Conservation (phyloP, 2,888 invertebrate species). For the Athalia circularis region DNA sequence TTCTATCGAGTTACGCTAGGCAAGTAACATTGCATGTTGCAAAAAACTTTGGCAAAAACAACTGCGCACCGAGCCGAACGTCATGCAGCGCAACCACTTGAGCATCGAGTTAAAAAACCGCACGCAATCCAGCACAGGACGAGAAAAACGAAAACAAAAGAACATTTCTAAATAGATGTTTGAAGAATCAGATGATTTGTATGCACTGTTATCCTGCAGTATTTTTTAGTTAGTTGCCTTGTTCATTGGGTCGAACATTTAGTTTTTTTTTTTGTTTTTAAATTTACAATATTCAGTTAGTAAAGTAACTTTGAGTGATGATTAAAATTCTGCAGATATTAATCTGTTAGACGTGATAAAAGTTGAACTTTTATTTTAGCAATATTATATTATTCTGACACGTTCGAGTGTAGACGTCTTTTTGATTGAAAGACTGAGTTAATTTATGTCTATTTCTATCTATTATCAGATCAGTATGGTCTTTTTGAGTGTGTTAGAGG, state of each 20-base stretch:
- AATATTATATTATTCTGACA: background rate
- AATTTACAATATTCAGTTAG: background rate
- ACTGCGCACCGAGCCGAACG: no score
- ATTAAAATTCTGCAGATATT: background rate
- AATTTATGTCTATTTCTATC: constrained; percentile 11
- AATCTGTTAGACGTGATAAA: background rate
- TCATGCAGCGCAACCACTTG: no score
- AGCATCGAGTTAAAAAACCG: no score
- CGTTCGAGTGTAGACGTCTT: background rate
- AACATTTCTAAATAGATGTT: background rate
- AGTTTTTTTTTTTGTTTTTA: background rate
- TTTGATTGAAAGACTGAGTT: background rate
- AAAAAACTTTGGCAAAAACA: no score
- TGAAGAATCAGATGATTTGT: background rate
- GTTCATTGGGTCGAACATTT: constrained; percentile 37
- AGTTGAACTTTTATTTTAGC: background rate
- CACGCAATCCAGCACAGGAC: no score
- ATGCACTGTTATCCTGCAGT: constrained; percentile 27
- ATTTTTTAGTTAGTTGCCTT: background rate
- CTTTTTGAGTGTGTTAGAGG: background rate
- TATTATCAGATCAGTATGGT: background rate
- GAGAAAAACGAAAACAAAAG: background rate
- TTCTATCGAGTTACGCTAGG: no score
- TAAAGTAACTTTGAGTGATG: background rate
- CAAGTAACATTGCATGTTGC: no score